Evolutionary conservation across 2,113 vertebrate species (phyloP), one percentile per base, ranked within the genome.

Genomic region (Cacatua alba): DNA sequence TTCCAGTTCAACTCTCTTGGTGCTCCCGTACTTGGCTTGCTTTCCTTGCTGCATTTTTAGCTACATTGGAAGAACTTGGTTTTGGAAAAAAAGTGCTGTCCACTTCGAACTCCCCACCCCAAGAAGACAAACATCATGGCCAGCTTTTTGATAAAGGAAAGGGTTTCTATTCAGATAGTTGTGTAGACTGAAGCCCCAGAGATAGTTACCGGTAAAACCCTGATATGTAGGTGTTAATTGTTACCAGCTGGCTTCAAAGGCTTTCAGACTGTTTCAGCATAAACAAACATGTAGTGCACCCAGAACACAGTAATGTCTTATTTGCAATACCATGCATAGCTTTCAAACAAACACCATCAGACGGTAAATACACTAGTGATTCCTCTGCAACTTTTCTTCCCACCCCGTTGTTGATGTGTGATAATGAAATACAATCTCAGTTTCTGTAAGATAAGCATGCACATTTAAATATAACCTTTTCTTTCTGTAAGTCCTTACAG

Each of bases 181-280:
- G 26, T 76, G 48, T 48, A 65, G 62, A 35, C 13, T 72, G 37
- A 82, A 87, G 68, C 46, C 48, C 24, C 28, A 65, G 74, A 69
- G 82, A 49, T 26, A 82, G 70, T 79, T 85, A 55, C 53, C 76
- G 41, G 93, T 82, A 91, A 90, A 92, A 43, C 85, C 82, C 65
- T 55, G 26, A 71, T 92, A 76, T 69, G 90, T 90, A 93, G 93
- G 95, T 95, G 95, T 95, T 94, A 95, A 92, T 96, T 90, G 93
- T 88, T 93, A 91, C 82, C 75, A 91, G 82, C 81, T 82, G 90
- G 82, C 95, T 96, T 95, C 96, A 97, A 96, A 97, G 91, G 28
- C 78, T 90, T 78, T 68, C 84, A 72, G 74, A 41, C 53, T 72
- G 82, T 88, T 94, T 94, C 86, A 57, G 44, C 9, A 4, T 92